A percentile compares a stretch with the other conserved stretches of the same genome.
These are phyloP conservation scores for Polyommatus iphigenia DNA, from an alignment of 2,888 invertebrate genomes.

Conservation along the genomic window DNA sequence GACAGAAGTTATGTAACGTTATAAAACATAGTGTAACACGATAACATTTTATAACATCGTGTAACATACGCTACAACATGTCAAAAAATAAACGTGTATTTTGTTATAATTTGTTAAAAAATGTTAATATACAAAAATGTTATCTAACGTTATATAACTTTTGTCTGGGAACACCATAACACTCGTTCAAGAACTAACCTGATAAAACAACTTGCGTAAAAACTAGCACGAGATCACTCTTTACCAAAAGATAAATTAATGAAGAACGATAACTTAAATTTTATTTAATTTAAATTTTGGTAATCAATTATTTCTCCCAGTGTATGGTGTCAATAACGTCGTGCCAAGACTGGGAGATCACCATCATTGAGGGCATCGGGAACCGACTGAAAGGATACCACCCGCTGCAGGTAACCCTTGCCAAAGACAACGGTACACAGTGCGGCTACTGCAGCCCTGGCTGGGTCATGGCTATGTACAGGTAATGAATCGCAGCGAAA, in stretches of 20 bases:
- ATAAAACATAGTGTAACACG: too few relatives aligned
- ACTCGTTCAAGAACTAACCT: too few relatives aligned
- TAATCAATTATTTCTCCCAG: conserved; percentile 44
- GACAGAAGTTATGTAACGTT: too few relatives aligned
- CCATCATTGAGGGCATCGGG: conserved; percentile 85
- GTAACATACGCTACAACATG: too few relatives aligned
- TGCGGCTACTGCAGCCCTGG: conserved; percentile 88
- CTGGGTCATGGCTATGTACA: conserved; percentile 88
- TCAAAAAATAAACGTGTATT: too few relatives aligned
- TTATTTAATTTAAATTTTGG: not conserved
- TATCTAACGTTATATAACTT: too few relatives aligned
- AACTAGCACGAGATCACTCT: too few relatives aligned
- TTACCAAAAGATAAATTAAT: not conserved
- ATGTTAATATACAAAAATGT: too few relatives aligned
- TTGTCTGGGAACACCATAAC: too few relatives aligned
- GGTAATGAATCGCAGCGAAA: conserved; percentile 44
- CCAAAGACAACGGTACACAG: conserved; percentile 83
- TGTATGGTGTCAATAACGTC: conserved; percentile 69
- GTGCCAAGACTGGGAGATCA: conserved; percentile 81
- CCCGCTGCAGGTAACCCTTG: conserved; percentile 81
- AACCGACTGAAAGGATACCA: conserved; percentile 80
- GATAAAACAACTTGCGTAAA: too few relatives aligned
- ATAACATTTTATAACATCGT: too few relatives aligned
- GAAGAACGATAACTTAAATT: not conserved
- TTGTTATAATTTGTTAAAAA: too few relatives aligned